These are phyloP conservation scores for Drosophila setifemur DNA, from an alignment of 1,140 invertebrate genomes.

Conservation along the genomic window DNA sequence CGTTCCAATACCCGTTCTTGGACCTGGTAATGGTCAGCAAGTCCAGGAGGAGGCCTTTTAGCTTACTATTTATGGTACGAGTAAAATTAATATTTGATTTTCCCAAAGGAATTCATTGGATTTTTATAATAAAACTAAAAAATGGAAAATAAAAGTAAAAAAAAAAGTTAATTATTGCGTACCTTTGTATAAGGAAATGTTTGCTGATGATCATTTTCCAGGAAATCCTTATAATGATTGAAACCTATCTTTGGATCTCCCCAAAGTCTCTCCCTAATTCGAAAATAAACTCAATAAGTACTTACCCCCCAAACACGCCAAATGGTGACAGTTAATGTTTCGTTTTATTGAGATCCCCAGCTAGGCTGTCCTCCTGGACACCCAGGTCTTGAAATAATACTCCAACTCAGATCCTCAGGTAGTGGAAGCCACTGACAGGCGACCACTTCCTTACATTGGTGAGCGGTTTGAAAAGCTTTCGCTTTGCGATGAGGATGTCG, in stretches of 20 bases:
- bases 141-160: too few species aligned
- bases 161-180: too few species aligned
- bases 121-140: too few species aligned
- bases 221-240: too few species aligned
- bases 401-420: slow-evolving; percentile 53
- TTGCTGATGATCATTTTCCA: too few species aligned
- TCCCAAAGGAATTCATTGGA: too few species aligned
- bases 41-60: slow-evolving; percentile 70
- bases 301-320: not conserved
- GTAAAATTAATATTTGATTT: too few species aligned
- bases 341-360: slow-evolving; percentile 32
- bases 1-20: slow-evolving; percentile 25
- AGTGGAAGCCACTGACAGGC: slow-evolving; percentile 56
- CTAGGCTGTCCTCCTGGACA: not conserved
- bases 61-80: slow-evolving; percentile 46
- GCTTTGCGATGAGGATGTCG: slow-evolving; percentile 70
- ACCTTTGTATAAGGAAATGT: too few species aligned
- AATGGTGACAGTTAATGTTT: not conserved
- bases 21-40: not conserved
- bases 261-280: slow-evolving; percentile 6
- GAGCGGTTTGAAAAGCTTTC: slow-evolving; percentile 75
- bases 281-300: too few species aligned
- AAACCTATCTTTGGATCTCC: too few species aligned
- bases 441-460: slow-evolving; percentile 53
- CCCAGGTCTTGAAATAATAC: not conserved